Conservation (phyloP, 2,888 invertebrate species). For the Priocnemis perturbator region DNA sequence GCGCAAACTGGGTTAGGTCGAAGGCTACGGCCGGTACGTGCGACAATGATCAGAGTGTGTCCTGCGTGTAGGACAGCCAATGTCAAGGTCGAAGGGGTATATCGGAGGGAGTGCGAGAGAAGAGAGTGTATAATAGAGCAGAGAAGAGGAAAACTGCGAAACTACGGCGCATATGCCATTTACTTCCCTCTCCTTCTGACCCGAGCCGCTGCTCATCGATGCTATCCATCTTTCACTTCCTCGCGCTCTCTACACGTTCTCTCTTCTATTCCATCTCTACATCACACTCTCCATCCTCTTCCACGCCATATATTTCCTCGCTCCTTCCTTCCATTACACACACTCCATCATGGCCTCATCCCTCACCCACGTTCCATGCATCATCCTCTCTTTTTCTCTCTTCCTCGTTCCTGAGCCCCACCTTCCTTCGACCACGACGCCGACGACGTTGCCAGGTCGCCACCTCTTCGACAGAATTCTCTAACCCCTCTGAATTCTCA, state of each 20-base stretch:
- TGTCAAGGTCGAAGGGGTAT: slow-evolving; percentile 61
- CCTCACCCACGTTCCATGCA: background rate
- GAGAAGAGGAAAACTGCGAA: slow-evolving; percentile 18
- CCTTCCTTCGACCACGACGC: background rate
- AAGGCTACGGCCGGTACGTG: slow-evolving; percentile 3
- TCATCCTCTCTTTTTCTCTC: background rate
- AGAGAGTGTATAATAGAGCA: background rate
- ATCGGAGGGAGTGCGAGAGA: slow-evolving; percentile 7
- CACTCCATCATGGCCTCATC: slow-evolving; percentile 28
- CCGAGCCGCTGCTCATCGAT: background rate
- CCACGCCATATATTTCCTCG: too few relatives aligned
- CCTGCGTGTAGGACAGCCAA: slow-evolving; percentile 46
- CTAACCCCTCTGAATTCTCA: slow-evolving; percentile 22
- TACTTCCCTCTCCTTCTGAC: background rate
- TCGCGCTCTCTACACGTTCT: slow-evolving; percentile 19
- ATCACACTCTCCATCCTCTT: too few relatives aligned
- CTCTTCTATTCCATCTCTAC: too few relatives aligned
- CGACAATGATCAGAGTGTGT: slow-evolving; percentile 18
- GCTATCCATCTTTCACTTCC: background rate
- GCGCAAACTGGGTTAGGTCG: slow-evolving; percentile 10
- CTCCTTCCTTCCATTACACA: too few relatives aligned
- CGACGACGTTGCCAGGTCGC: background rate
- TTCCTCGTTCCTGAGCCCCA: background rate
- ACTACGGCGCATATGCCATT: slow-evolving; percentile 32
- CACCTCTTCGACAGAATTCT: background rate